Percentiles rank a stretch among this genome's conserved stretches.
These are phyloP conservation scores for Rhyacophila evoluta DNA, from an alignment of 2,888 invertebrate genomes.

Conservation along the genomic window DNA sequence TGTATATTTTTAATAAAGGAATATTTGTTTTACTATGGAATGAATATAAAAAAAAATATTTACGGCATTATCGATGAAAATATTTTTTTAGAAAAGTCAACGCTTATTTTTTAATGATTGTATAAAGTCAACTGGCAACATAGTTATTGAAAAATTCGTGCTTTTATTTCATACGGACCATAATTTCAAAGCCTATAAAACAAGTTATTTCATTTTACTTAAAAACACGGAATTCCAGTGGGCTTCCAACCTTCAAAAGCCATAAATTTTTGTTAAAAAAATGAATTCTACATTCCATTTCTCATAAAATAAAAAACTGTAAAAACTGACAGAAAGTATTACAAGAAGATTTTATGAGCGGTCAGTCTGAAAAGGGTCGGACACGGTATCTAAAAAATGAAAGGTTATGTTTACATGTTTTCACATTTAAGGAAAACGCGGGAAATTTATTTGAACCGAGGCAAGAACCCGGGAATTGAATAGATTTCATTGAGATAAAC, in stretches of 20 bases:
- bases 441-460: slow-evolving; percentile 42
- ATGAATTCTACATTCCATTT: slow-evolving; percentile 44
- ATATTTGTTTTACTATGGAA: no score
- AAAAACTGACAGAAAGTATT: slow-evolving; percentile 54
- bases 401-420: slow-evolving; percentile 53
- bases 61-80: no score
- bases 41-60: no score
- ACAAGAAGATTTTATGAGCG: slow-evolving; percentile 52
- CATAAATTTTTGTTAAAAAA: slow-evolving; percentile 44
- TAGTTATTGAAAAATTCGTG: no score
- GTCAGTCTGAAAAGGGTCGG: slow-evolving; percentile 51
- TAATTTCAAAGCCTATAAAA: not conserved
- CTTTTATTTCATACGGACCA: not conserved
- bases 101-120: no score
- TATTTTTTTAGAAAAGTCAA: no score
- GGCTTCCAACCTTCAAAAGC: not conserved
- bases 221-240: not conserved
- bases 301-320: slow-evolving; percentile 51
- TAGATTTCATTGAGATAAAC: slow-evolving; percentile 30
- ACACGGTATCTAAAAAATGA: slow-evolving; percentile 51
- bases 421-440: slow-evolving; percentile 45
- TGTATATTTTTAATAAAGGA: no score
- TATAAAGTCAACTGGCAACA: no score
- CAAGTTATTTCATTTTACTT: not conserved
- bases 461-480: slow-evolving; percentile 26